Percentiles rank a stretch among this genome's conserved stretches.
phyloP scores from a whole-genome alignment of 2,888 invertebrate genomes.

The Athalia circularis region DNA sequence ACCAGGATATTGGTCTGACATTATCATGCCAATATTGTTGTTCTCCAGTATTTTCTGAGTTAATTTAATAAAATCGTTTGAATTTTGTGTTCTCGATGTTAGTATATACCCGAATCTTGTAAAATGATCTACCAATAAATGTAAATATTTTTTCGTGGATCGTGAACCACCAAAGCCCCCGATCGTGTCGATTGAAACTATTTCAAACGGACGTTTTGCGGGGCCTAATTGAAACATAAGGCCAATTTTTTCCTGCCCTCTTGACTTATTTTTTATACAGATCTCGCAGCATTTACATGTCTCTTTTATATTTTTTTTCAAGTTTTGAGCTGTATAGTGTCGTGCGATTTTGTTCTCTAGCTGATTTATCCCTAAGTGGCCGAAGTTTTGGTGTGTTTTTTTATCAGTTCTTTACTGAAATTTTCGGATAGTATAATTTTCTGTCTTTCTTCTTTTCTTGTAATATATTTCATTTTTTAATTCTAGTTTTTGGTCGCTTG shows the following conservation, averaged over 20 bases:
- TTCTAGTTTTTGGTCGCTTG: constrained; percentile 38
- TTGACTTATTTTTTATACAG: constrained; percentile 44
- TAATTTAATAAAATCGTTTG: constrained; percentile 32
- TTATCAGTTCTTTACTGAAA: constrained; percentile 8
- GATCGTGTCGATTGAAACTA: constrained; percentile 37
- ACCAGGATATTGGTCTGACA: constrained; percentile 24
- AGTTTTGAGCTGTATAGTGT: constrained; percentile 42
- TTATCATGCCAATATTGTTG: constrained; percentile 6
- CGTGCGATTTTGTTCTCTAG: constrained; percentile 28
- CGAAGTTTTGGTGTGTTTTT: neutral
- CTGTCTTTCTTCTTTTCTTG: constrained; percentile 40
- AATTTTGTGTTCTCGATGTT: constrained; percentile 45
- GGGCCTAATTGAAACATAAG: constrained; percentile 41
- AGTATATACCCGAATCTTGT: constrained; percentile 41
- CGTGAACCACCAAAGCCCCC: constrained; percentile 40
- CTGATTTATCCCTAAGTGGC: constrained; percentile 42
- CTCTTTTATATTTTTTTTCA: constrained; percentile 29
- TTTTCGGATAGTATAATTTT: constrained; percentile 37
- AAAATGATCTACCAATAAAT: constrained; percentile 26
- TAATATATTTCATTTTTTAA: constrained; percentile 45
- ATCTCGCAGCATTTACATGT: constrained; percentile 29
- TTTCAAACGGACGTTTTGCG: constrained; percentile 41
- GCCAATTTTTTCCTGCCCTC: constrained; percentile 37
- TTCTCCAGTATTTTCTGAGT: constrained; percentile 19
- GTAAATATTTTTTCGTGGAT: constrained; percentile 46